A percentile compares a stretch with the other conserved stretches of the same genome.
These are phyloP conservation scores for Hydraecia micacea DNA, from an alignment of 2,888 invertebrate genomes.

Conservation along the genomic window DNA sequence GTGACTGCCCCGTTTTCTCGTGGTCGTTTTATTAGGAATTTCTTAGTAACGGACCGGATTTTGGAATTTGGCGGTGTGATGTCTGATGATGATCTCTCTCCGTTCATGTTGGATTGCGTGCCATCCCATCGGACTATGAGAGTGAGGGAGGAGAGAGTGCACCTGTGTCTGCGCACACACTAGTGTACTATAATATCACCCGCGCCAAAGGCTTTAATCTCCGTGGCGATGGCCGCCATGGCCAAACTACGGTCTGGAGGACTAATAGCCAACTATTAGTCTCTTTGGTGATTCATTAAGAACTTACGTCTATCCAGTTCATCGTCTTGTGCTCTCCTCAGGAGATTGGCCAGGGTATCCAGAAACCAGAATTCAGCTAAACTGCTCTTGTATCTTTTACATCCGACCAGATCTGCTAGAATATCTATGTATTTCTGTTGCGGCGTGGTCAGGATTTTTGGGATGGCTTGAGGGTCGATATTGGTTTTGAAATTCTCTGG, in stretches of 20 bases:
- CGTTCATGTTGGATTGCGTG: no score
- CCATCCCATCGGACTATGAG: no score
- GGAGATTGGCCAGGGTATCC: slow-evolving; percentile 85
- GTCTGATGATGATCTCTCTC: no score
- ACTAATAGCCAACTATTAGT: no score
- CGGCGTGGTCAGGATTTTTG: slow-evolving; percentile 78
- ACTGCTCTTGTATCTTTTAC: slow-evolving; percentile 80
- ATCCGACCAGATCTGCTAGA: slow-evolving; percentile 82
- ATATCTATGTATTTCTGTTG: slow-evolving; percentile 83
- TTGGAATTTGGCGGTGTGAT: no score
- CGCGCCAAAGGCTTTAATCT: not conserved
- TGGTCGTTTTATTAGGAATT: no score
- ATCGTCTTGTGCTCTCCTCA: slow-evolving; percentile 84
- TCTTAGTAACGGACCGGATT: no score
- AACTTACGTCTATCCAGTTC: slow-evolving; percentile 77
- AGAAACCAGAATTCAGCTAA: slow-evolving; percentile 89
- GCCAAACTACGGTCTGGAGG: no score
- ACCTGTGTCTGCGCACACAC: no score
- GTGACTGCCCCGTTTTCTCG: no score
- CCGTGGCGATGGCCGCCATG: not conserved
- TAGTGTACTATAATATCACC: no score
- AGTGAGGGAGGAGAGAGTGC: no score
- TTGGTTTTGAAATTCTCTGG: slow-evolving; percentile 78
- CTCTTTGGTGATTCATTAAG: not conserved
- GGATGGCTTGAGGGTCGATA: slow-evolving; percentile 80